Base-by-base conservation (phyloP, 2,888 invertebrate genomes). In the Drosophila anomelani region DNA sequence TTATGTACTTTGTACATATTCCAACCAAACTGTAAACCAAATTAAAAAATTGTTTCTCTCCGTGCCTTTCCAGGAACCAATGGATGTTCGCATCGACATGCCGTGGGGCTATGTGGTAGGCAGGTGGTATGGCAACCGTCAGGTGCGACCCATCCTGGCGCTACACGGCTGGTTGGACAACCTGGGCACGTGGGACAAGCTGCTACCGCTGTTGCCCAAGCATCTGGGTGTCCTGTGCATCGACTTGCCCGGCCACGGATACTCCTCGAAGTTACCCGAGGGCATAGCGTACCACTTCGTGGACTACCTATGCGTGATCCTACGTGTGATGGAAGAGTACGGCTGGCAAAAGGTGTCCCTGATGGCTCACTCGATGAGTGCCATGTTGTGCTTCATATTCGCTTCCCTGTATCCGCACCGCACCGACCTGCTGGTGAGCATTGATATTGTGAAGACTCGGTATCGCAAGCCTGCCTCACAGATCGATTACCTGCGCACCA, bases 151-250 rank as follows among this genome's bases (percentile, higher is more conserved):
- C 6, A 94, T 96, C 58, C 90, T 97, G 46, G 95, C 95, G 1
- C 82, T 96, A 2, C 96, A 96, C 89, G 96, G 96, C 3, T 96
- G 96, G 96, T 95, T 95, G 91, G 96, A 97, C 91, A 97, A 96
- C 90, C 95, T 95, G 51, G 95, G 95, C 44, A 94, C 95, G 0
- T 97, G 96, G 94, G 95, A 96, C 89, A 94, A 94, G 0, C 89
- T 96, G 54, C 93, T 95, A 41, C 95, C 95, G 0, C 88, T 94
- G 71, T 89, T 96, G 70, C 93, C 93, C n/a, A 85, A 92, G 49
- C 91, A 93, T 68, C 80, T 93, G 26, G 93, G 94, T 17, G 92
- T 94, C 67, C 90, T 96, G 7, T 95, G 95, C 8, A 92, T 96
- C 41, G 96, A 96, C 91, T 93, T 95, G 44, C 95, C 95, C 32